Percentiles rank a stretch among this genome's conserved stretches.
phyloP scores from a whole-genome alignment of 2,888 invertebrate genomes.

The Cryptocephalus moraei region DNA sequence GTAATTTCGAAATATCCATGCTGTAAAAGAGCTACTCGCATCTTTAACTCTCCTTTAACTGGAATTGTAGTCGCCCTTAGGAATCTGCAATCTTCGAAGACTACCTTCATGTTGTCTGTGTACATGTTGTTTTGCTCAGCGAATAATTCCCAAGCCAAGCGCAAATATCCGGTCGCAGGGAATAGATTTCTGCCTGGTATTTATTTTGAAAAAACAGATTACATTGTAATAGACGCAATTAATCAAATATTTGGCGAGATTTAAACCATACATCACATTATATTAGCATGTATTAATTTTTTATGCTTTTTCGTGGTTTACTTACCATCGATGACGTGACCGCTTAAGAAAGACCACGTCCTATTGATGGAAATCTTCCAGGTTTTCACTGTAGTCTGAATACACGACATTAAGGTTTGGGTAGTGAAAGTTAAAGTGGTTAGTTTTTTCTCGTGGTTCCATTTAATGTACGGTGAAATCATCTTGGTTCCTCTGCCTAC shows the following conservation, averaged over 20 bases:
- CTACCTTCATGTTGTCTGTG: constrained; percentile 40
- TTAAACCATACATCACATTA: no score
- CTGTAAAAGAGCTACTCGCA: not conserved
- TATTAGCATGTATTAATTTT: no score
- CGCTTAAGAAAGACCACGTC: no score
- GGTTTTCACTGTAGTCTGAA: no score
- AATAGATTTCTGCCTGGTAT: constrained; percentile 23
- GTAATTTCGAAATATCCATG: no score
- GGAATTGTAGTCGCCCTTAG: constrained; percentile 43
- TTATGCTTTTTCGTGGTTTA: no score
- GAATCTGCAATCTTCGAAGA: constrained; percentile 49
- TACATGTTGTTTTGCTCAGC: constrained; percentile 34
- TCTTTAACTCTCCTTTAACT: constrained; percentile 27
- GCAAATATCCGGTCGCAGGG: constrained; percentile 50
- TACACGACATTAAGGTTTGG: no score
- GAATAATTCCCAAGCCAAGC: constrained; percentile 41
- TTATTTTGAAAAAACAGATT: not conserved
- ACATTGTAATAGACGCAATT: no score
- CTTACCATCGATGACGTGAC: no score
- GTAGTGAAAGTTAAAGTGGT: no score
- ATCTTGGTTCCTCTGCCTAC: constrained; percentile 52
- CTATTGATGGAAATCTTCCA: no score
- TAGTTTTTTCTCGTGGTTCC: constrained; percentile 60
- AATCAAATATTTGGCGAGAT: no score
- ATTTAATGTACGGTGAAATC: constrained; percentile 64